Evolutionary conservation across 92 coral and sea anemone genomes (phyloP), one percentile per base, ranked within the genome.

Genomic region (Pocillopora grandis): DNA sequence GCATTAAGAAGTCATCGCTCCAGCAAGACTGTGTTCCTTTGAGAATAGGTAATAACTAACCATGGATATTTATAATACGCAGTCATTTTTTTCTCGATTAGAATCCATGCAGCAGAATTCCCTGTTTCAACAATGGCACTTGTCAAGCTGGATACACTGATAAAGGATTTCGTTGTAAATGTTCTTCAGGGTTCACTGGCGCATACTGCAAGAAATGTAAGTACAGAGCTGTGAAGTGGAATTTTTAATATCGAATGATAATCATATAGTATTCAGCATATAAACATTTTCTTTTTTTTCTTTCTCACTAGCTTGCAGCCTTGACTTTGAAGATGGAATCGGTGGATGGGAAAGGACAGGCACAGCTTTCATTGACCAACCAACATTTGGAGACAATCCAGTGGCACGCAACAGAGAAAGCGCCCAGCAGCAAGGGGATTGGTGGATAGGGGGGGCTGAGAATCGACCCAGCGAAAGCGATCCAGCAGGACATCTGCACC

Each of bases 391-490:
- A 18, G 94, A 91, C 69, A 91, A 88, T 74, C 86, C 94, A 0
- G 52, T 75, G 9, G 64, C 31, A 10, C 90, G 95, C 31, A 59
- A 74, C 62, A 76, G 92, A 35, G 79, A 88, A 75, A 70, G 85
- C 12, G 76, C 94, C 21, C 72, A 81, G 19, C 89, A 79, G 17
- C 81, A 85, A 19, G 92, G 92, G 9, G 76, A 88, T 84, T 91
- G 90, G 90, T 91, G 94, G 91, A 88, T 91, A 67, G 94, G 94
- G 19, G 90, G 91, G 2, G 66, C 15, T 48, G 89, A 91, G 58
- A 75, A 85, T 49, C 84, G 94, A 1, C 90, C 92, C 81, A 76
- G 64, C 33, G n/a, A 84, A 33, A 78, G 86, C 13, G 20, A 18
- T 8, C 68, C 83, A 0, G 91, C 87, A 10, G 94, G 92, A 3